Conservation (phyloP, 2,113 vertebrate species). For the Stegostoma tigrinum region DNA sequence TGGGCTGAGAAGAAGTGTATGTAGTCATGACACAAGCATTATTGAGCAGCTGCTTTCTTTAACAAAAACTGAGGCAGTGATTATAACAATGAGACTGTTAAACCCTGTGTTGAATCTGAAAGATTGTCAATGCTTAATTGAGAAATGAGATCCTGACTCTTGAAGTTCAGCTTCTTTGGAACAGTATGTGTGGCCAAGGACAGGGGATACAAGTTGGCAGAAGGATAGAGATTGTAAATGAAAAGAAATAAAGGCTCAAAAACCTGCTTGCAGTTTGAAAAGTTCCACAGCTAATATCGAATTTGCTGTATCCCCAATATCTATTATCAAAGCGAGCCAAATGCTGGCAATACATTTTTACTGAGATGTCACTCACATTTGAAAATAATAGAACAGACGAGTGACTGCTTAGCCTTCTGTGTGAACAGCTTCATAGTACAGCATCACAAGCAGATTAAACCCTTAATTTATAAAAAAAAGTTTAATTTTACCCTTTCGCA, state of each 20-base stretch:
- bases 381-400: neutral
- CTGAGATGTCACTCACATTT: neutral
- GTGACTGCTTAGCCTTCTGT: neutral
- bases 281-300: neutral
- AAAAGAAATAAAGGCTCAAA: too few relatives aligned
- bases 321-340: neutral
- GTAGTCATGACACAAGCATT: neutral
- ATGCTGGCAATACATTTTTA: neutral
- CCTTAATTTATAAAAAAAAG: neutral
- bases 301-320: neutral
- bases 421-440: neutral
- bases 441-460: neutral
- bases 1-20: neutral
- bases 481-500: neutral
- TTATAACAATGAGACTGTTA: neutral
- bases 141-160: neutral
- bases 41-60: neutral
- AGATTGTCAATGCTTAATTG: neutral
- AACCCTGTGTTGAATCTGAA: neutral
- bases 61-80: neutral
- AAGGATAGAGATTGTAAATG: too few relatives aligned
- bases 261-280: too few relatives aligned
- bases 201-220: too few relatives aligned
- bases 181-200: too few relatives aligned
- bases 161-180: too few relatives aligned